Evolutionary conservation across 2,797 vertebrate genomes (phyloP).

Genomic region (Cichlasoma orientale): DNA sequence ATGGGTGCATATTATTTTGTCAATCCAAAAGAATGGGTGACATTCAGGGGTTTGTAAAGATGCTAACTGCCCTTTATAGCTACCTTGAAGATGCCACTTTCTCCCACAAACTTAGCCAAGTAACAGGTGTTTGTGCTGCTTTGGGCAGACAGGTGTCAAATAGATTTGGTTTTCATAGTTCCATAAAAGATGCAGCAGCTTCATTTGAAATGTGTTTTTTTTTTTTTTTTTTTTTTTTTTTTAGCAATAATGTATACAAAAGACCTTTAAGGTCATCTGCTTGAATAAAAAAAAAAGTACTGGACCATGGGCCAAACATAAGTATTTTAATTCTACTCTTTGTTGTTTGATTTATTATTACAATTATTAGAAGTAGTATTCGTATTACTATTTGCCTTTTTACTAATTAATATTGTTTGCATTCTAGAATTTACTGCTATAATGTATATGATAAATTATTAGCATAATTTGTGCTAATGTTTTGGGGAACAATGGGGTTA

Average conservation of each 20-base stretch:
- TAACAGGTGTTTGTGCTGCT: slow-evolving; percentile 38
- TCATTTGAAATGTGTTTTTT: not conserved
- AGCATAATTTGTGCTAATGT: not conserved
- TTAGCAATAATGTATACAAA: not conserved
- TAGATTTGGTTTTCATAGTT: slow-evolving; percentile 25
- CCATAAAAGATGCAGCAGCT: not conserved
- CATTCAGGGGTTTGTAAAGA: slow-evolving; percentile 81
- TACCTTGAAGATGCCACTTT: slow-evolving; percentile 57
- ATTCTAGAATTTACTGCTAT: not conserved
- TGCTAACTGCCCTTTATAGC: slow-evolving; percentile 67
- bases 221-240: no score
- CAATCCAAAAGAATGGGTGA: slow-evolving; percentile 89
- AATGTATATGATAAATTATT: not conserved
- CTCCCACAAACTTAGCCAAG: slow-evolving; percentile 20
- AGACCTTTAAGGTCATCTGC: not conserved
- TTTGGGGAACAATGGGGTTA: not conserved
- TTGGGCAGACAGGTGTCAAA: slow-evolving; percentile 18
- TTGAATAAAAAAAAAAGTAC: slow-evolving; percentile 11
- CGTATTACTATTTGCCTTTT: not conserved
- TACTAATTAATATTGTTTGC: not conserved
- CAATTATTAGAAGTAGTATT: no score
- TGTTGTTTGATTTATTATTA: not conserved
- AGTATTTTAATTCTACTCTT: not conserved
- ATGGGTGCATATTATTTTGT: slow-evolving; percentile 98
- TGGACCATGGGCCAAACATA: not conserved